These are phyloP conservation scores for Diabrotica undecimpunctata DNA, from an alignment of 1,140 invertebrate species.

Conservation along the genomic window DNA sequence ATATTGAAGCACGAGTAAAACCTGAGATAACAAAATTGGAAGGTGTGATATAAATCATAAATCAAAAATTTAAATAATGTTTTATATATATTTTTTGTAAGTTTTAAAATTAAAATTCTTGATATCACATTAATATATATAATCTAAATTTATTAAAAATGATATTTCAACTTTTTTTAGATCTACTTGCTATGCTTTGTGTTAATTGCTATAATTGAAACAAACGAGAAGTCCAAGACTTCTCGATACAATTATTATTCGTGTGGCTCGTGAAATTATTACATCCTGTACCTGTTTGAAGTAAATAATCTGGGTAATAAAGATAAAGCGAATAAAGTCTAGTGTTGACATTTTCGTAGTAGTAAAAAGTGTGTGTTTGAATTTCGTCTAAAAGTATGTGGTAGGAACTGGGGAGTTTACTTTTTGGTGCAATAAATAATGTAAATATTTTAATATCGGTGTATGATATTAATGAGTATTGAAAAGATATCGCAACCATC, in stretches of 20 bases:
- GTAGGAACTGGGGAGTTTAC: conserved; percentile 14
- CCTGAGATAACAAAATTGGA: too few species aligned
- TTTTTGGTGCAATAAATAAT: conserved; percentile 8
- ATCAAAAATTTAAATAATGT: too few species aligned
- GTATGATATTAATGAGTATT: neutral
- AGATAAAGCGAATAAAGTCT: conserved; percentile 19
- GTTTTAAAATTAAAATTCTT: too few species aligned
- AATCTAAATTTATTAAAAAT: too few species aligned
- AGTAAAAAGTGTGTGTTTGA: conserved; percentile 18
- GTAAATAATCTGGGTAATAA: conserved; percentile 14
- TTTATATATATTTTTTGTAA: too few species aligned
- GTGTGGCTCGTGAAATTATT: conserved; percentile 1
- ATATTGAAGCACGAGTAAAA: too few species aligned
- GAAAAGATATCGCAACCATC: neutral
- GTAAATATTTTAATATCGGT: conserved; percentile 15
- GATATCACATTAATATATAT: too few species aligned
- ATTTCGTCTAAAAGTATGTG: conserved; percentile 18
- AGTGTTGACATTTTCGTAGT: conserved; percentile 22
- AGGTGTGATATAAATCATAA: too few species aligned
- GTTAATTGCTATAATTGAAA: too few species aligned
- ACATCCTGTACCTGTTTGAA: conserved; percentile 19
- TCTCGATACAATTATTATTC: too few species aligned
- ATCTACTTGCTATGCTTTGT: too few species aligned
- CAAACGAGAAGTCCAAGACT: too few species aligned
- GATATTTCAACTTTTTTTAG: neutral